Evolutionary conservation across 2,888 invertebrate species (phyloP).

Genomic region (Sisyra terminalis): DNA sequence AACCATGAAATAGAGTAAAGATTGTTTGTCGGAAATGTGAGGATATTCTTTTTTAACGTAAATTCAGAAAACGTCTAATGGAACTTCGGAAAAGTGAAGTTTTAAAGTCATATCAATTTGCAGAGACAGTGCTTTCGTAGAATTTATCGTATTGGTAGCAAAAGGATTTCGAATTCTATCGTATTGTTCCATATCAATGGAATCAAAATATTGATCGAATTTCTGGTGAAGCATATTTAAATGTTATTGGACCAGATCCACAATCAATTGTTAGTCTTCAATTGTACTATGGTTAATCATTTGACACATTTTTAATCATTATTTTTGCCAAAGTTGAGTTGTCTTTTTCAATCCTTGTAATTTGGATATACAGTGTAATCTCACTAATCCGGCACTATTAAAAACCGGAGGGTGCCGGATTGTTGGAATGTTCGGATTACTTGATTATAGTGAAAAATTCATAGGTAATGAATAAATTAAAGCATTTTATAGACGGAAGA

Average conservation of each 20-base stretch:
- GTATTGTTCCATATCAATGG: slow-evolving; percentile 12
- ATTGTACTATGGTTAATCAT: slow-evolving; percentile 8
- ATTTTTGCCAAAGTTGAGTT: slow-evolving; percentile 3
- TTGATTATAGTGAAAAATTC: too few relatives aligned
- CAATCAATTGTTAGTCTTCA: slow-evolving; percentile 12
- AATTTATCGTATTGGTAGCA: slow-evolving; percentile 8
- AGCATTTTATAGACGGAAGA: too few relatives aligned
- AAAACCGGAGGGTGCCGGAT: too few relatives aligned
- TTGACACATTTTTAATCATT: slow-evolving; percentile 10
- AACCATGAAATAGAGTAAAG: slow-evolving; percentile 9
- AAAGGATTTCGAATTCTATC: slow-evolving; percentile 12
- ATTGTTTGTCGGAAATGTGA: slow-evolving; percentile 10
- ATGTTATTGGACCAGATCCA: slow-evolving; percentile 10
- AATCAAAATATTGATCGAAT: slow-evolving; percentile 11
- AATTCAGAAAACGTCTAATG: too few relatives aligned
- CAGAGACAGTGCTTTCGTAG: too few relatives aligned
- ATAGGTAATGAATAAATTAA: too few relatives aligned
- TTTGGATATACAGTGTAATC: too few relatives aligned
- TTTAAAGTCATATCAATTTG: too few relatives aligned
- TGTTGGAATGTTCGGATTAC: too few relatives aligned
- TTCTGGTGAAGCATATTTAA: slow-evolving; percentile 11
- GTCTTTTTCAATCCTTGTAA: too few relatives aligned
- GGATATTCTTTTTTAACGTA: slow-evolving; percentile 9
- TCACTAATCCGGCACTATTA: too few relatives aligned
- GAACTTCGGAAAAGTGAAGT: too few relatives aligned